Conservation (phyloP, 2,113 vertebrate species). For the Sarotherodon lohbergeri region DNA sequence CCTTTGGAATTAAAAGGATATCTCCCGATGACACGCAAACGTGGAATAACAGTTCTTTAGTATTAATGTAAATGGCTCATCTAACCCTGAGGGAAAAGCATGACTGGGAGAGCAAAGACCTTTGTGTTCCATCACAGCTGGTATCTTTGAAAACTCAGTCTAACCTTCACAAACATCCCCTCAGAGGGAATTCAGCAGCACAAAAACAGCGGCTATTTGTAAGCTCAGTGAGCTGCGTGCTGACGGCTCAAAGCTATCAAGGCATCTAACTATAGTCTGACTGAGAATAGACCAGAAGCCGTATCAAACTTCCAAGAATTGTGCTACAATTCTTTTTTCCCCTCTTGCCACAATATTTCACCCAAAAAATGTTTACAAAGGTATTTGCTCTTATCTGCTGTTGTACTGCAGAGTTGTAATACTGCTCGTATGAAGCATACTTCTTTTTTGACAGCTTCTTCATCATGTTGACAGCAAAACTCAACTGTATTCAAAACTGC, state of each 20-base stretch:
- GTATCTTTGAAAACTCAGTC: slow-evolving; percentile 25
- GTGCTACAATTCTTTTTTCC: background rate
- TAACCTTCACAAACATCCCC: slow-evolving; percentile 25
- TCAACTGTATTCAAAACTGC: background rate
- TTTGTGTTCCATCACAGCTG: slow-evolving; percentile 52
- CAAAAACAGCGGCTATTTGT: slow-evolving; percentile 6
- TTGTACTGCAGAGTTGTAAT: background rate
- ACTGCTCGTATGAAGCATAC: background rate
- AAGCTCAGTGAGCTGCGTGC: background rate
- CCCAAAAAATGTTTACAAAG: background rate
- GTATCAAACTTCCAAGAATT: background rate
- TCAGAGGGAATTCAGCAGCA: background rate
- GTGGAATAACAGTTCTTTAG: background rate
- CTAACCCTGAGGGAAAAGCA: slow-evolving; percentile 25
- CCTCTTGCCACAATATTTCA: background rate
- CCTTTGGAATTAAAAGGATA: background rate
- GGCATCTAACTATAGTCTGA: background rate
- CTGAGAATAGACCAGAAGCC: background rate
- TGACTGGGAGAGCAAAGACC: slow-evolving; percentile 44
- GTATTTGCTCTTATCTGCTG: background rate
- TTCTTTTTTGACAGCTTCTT: fast-evolving
- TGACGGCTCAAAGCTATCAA: background rate
- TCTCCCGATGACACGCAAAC: background rate
- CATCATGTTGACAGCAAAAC: background rate
- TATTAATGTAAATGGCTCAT: background rate